Evolutionary conservation across 1,140 invertebrate species (phyloP), one percentile per base, ranked within the genome.

Genomic region (Lepidotrigona ventralis): DNA sequence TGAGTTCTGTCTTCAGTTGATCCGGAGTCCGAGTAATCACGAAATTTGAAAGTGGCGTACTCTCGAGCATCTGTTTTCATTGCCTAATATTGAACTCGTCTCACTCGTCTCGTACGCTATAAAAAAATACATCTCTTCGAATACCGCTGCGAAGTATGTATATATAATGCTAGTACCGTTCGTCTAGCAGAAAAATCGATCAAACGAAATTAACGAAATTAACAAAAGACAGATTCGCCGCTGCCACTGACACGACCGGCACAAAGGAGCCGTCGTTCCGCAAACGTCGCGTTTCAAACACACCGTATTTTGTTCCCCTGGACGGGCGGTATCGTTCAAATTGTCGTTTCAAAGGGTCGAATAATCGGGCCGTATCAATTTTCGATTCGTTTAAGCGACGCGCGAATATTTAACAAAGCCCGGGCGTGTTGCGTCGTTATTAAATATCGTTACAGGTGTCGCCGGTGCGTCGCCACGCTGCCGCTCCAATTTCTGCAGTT

Each of bases 381-480:
- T 79, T 79, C 66, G 54, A 79, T 46, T 70, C 53, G 66, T 39
- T 46, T 21, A 39, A 69, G 12, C 29, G 21, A 17, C 53, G 33
- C 64, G 21, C 14, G 64, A 54, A 46, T 79, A 56, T 69, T 69
- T 29, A 69, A 69, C 51, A 33, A 70, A 70, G 33, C 23, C 15
- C 12, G 12, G 17, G 2, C 14, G 21, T n/a, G 46, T 63, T n/a
- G n/a, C 46, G 26, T 8, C 33, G 21, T 80, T 63, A 74, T 80
- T 74, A 81, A 81, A 81, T 74, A 64, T 70, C 46, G 71, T 39
- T 5, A n/a, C 29, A 29, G 9, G 12, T 39, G 12, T 4, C 17
- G 26, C 2, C 54, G 12, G 4, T 11, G 26, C 2, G 60, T 9
- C 23, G 46, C 15, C 8, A 14, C 69, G n/a, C 5, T 6, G 46